These are phyloP conservation scores for Periophthalmus modestus DNA, from an alignment of 2,113 vertebrate genomes.

Conservation along the genomic window DNA sequence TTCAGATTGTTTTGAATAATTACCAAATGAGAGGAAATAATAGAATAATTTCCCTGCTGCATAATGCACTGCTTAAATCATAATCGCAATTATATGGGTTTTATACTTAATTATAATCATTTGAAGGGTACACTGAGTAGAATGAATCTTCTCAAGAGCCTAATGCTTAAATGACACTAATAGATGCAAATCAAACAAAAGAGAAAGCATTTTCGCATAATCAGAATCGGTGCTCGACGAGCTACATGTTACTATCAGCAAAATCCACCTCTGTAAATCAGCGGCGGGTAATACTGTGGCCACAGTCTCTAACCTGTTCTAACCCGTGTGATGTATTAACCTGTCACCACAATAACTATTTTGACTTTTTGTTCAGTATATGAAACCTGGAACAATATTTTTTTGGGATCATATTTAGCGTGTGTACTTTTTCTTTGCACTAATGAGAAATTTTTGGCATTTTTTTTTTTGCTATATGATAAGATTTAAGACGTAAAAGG, in stretches of 20 bases:
- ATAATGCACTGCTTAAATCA: neutral
- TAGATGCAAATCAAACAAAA: constrained; percentile 10
- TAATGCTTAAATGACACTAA: constrained; percentile 16
- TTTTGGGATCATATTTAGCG: too few species aligned
- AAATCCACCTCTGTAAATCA: neutral
- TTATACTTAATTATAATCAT: constrained; percentile 31
- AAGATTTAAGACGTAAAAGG: too few species aligned
- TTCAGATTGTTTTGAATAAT: neutral
- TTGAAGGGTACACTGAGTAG: constrained; percentile 23
- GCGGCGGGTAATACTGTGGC: neutral
- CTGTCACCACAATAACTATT: too few species aligned
- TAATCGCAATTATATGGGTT: constrained; percentile 16
- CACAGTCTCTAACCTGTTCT: constrained; percentile 1
- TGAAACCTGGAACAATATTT: too few species aligned
- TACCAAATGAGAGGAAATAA: constrained; percentile 10
- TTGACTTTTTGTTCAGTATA: too few species aligned
- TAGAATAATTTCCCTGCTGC: constrained; percentile 6
- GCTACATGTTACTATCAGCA: neutral
- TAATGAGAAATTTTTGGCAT: too few species aligned
- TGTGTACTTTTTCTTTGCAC: too few species aligned
- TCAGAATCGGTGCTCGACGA: neutral
- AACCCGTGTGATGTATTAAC: neutral
- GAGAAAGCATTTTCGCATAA: neutral
- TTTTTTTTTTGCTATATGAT: too few species aligned
- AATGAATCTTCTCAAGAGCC: constrained; percentile 21